Percentiles rank a stretch among this genome's conserved stretches.
These are phyloP conservation scores for human (Homo sapiens) DNA, from an alignment of 2,113 vertebrate genomes.

Conservation along the genomic window DNA sequence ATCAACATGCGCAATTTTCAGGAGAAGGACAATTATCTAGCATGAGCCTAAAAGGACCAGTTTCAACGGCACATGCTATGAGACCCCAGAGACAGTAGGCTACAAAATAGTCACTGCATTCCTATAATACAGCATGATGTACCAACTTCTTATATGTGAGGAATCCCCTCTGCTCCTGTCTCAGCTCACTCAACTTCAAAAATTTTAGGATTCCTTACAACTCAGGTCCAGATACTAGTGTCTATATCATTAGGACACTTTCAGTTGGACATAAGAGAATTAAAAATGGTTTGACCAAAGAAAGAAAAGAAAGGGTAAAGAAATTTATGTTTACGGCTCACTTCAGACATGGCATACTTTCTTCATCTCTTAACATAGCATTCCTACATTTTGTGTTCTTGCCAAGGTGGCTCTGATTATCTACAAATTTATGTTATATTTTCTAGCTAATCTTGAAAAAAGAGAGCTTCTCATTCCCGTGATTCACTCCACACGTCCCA, in stretches of 20 bases:
- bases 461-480: neutral
- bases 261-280: neutral
- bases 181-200: neutral
- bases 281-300: neutral
- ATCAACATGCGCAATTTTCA: neutral
- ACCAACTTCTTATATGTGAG: neutral
- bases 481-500: neutral
- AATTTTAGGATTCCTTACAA: neutral
- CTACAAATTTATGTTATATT: neutral
- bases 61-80: neutral
- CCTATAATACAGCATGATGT: neutral
- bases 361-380: neutral
- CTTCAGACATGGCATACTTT: neutral
- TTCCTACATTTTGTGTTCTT: fast-evolving
- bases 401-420: neutral
- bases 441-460: neutral
- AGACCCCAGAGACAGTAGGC: neutral
- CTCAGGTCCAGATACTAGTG: neutral
- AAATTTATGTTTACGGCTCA: neutral
- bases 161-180: fast-evolving
- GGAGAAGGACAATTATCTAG: neutral
- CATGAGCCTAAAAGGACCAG: neutral
- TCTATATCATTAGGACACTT: neutral
- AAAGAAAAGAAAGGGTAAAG: neutral
- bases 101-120: neutral